Evolutionary conservation across 2,797 vertebrate genomes (phyloP).

Genomic region (Anabacerthia variegaticeps): DNA sequence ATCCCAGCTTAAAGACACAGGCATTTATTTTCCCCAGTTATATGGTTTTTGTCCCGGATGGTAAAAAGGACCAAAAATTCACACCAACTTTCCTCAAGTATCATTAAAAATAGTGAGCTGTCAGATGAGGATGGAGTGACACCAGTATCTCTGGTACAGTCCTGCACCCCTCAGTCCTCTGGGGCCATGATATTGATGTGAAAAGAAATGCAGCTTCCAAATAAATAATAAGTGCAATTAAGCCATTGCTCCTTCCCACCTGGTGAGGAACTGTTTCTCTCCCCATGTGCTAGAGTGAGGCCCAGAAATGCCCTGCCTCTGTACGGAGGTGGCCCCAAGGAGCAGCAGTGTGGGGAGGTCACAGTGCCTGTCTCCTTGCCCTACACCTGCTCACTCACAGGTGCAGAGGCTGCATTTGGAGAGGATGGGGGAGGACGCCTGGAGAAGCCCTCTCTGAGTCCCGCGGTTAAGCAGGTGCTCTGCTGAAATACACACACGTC

Average conservation of each 20-base stretch:
- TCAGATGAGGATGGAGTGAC: background rate
- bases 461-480: background rate
- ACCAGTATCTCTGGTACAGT: background rate
- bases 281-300: rapidly evolving
- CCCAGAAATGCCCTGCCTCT: background rate
- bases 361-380: background rate
- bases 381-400: background rate
- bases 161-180: background rate
- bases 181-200: rapidly evolving
- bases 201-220: background rate
- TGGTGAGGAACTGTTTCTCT: rapidly evolving
- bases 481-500: background rate
- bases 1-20: slow-evolving; percentile 4
- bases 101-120: background rate
- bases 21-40: background rate
- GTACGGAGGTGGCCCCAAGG: background rate
- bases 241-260: background rate
- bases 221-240: background rate
- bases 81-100: background rate
- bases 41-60: background rate
- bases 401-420: rapidly evolving
- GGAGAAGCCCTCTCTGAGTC: background rate
- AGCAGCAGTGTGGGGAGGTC: rapidly evolving
- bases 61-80: background rate
- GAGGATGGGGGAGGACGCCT: background rate